Evolutionary conservation across 2,113 vertebrate genomes (phyloP).

Genomic region (Sceloporus tristichus): DNA sequence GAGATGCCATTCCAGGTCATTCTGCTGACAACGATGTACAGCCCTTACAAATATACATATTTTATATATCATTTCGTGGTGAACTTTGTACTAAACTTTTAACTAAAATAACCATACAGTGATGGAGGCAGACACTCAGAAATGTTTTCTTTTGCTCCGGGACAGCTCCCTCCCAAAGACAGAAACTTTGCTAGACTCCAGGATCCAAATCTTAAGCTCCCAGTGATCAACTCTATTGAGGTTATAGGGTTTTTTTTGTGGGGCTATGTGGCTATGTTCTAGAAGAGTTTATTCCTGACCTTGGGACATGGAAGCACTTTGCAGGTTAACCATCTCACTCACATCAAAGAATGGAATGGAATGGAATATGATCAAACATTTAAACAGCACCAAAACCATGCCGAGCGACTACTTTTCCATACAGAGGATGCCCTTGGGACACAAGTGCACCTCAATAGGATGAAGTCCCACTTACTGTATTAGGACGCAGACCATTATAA

Average conservation of each 20-base stretch:
- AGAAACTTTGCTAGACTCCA: background rate
- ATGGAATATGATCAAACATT: too few species aligned
- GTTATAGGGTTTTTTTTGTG: too few species aligned
- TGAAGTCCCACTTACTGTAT: conserved; percentile 86
- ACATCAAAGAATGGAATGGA: too few species aligned
- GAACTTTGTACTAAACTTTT: background rate
- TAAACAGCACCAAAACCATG: too few species aligned
- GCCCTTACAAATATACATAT: too few species aligned
- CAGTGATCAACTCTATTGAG: too few species aligned
- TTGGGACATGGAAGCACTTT: too few species aligned
- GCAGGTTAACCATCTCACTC: too few species aligned
- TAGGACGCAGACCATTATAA: conserved; percentile 86
- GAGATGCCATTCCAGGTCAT: background rate
- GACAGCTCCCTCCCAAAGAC: background rate
- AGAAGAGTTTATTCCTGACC: too few species aligned
- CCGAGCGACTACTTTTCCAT: background rate
- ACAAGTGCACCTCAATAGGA: accelerated
- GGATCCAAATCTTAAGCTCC: background rate
- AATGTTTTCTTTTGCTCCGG: background rate
- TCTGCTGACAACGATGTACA: background rate
- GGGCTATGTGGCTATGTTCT: too few species aligned
- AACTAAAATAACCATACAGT: background rate
- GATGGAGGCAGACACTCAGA: background rate
- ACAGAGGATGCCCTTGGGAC: background rate
- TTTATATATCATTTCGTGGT: too few species aligned